phyloP scores from a whole-genome alignment of 2,888 invertebrate genomes.

The Pristionchus entomophagus region DNA sequence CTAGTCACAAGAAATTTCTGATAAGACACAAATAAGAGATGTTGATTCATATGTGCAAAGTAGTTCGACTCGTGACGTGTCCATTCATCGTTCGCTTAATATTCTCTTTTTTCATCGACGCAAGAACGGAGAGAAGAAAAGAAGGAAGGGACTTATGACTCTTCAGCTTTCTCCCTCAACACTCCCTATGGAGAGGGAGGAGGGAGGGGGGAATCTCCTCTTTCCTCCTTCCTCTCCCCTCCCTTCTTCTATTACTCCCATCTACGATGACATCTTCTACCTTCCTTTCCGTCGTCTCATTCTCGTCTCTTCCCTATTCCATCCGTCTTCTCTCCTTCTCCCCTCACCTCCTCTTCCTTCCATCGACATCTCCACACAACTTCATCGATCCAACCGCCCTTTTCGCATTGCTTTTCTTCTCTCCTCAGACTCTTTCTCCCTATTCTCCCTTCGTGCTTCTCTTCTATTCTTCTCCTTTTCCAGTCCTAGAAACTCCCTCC shows the following conservation, averaged over 20 bases:
- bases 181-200: background rate
- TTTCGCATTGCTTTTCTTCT: conserved; percentile 42
- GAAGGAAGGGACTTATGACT: conserved; percentile 21
- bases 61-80: background rate
- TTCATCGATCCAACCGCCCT: conserved; percentile 40
- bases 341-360: conserved; percentile 6
- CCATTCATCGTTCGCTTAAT: background rate
- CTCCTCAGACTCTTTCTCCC: conserved; percentile 54
- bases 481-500: conserved; percentile 19
- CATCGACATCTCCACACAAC: conserved; percentile 21
- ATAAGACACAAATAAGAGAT: no score
- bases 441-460: conserved; percentile 32
- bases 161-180: conserved; percentile 4
- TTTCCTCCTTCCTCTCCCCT: background rate
- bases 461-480: conserved; percentile 22
- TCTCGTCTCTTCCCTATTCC: conserved; percentile 7
- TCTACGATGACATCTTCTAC: conserved; percentile 22
- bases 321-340: background rate
- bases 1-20: no score
- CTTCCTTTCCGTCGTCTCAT: conserved; percentile 1
- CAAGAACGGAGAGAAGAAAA: background rate
- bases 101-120: background rate
- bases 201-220: conserved; percentile 4
- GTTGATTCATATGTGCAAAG: background rate
- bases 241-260: conserved; percentile 1